A percentile compares a stretch with the other conserved stretches of the same genome.
phyloP scores from a whole-genome alignment of 1,140 invertebrate genomes.

The Bombus turneri region DNA sequence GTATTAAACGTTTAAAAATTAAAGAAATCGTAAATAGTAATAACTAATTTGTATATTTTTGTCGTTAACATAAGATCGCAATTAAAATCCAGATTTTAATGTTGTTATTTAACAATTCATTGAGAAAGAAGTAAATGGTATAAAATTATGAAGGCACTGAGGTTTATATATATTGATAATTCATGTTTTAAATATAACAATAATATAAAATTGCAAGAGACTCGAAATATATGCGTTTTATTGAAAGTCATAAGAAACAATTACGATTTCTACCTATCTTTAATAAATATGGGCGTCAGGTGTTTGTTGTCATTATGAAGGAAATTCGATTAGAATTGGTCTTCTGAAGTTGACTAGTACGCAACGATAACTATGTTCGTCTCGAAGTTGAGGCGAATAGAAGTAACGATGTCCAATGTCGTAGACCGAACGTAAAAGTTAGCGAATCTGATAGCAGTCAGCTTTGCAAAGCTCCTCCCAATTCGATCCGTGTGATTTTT shows the following conservation, averaged over 20 bases:
- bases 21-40: no score
- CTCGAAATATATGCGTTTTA: no score
- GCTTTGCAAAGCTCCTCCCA: slow-evolving; percentile 53
- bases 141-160: no score
- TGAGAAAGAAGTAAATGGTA: no score
- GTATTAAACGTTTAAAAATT: no score
- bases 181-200: no score
- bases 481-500: slow-evolving; percentile 64
- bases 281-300: background rate
- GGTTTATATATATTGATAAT: no score
- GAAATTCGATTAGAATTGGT: slow-evolving; percentile 29
- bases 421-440: slow-evolving; percentile 66
- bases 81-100: no score
- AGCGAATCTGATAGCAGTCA: slow-evolving; percentile 66
- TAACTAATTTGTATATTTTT: no score
- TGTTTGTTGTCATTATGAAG: background rate
- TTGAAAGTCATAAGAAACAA: background rate
- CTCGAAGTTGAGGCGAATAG: slow-evolving; percentile 1
- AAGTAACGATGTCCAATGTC: slow-evolving; percentile 45
- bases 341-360: background rate
- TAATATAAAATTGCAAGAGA: no score
- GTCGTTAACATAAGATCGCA: no score
- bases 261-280: background rate
- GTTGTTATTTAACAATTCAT: no score
- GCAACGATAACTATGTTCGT: slow-evolving; percentile 26